A percentile compares a stretch with the other conserved stretches of the same genome.
phyloP scores from a whole-genome alignment of 2,113 vertebrate species.

The Salminus brasiliensis region DNA sequence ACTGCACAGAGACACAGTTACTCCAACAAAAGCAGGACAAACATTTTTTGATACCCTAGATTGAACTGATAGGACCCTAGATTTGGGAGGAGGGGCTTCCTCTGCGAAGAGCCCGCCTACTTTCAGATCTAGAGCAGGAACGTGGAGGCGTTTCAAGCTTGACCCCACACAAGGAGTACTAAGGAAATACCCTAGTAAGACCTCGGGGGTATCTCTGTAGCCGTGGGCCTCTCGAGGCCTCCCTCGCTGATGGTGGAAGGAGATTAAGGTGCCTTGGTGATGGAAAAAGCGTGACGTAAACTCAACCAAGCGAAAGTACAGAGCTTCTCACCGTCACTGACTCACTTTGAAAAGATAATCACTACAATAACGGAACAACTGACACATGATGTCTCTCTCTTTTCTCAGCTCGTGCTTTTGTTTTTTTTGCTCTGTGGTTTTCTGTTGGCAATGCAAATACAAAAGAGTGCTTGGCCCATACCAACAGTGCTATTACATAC shows the following conservation, averaged over 20 bases:
- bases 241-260: slow-evolving; percentile 1
- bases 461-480: no score
- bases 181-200: slow-evolving; percentile 24
- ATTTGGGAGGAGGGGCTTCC: no score
- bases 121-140: no score
- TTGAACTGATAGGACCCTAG: no score
- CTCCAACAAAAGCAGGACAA: no score
- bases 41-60: no score
- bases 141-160: no score
- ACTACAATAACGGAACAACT: neutral
- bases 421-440: neutral
- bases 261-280: neutral
- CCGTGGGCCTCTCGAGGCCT: neutral
- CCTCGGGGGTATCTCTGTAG: neutral
- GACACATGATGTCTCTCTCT: neutral
- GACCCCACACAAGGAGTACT: neutral
- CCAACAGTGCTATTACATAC: no score
- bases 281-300: neutral
- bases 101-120: no score
- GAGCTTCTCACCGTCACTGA: neutral
- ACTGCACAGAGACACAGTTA: no score
- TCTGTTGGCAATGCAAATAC: neutral
- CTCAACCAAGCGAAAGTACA: neutral
- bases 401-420: no score
- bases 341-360: neutral